These are phyloP conservation scores for Pimephales promelas DNA, from an alignment of 2,113 vertebrate species.

Conservation along the genomic window DNA sequence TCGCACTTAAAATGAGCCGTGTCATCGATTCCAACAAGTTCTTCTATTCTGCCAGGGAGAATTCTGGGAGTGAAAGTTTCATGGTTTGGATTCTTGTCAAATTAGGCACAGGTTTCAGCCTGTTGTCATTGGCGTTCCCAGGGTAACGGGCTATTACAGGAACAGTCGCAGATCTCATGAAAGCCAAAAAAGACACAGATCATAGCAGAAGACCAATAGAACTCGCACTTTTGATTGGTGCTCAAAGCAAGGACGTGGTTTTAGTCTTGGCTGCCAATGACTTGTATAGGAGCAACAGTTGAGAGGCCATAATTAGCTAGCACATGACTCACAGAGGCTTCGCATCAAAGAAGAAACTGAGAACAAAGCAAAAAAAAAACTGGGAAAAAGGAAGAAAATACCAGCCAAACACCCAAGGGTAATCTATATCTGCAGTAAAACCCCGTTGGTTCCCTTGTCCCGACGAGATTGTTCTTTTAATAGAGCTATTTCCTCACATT, in stretches of 20 bases:
- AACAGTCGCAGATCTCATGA: conserved; percentile 38
- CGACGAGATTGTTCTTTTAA: conserved; percentile 60
- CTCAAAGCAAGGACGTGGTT: conserved; percentile 21
- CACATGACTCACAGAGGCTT: conserved; percentile 26
- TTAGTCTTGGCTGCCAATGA: conserved; percentile 13
- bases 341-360: conserved; percentile 30
- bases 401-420: not conserved
- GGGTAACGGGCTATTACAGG: conserved; percentile 46
- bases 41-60: conserved; percentile 29
- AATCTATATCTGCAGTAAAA: conserved; percentile 45
- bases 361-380: conserved; percentile 23
- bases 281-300: conserved; percentile 15
- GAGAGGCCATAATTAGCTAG: conserved; percentile 10
- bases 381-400: no score
- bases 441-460: conserved; percentile 54
- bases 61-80: conserved; percentile 28
- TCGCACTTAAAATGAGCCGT: conserved; percentile 17
- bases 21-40: conserved; percentile 8
- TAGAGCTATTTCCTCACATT: conserved; percentile 59
- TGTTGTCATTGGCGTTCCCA: conserved; percentile 34
- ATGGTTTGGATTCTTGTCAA: conserved; percentile 39
- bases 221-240: not conserved
- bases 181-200: conserved; percentile 22
- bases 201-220: not conserved
- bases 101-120: conserved; percentile 39